Base-by-base conservation (phyloP, 2,888 invertebrate genomes). In the Spodoptera exigua region DNA sequence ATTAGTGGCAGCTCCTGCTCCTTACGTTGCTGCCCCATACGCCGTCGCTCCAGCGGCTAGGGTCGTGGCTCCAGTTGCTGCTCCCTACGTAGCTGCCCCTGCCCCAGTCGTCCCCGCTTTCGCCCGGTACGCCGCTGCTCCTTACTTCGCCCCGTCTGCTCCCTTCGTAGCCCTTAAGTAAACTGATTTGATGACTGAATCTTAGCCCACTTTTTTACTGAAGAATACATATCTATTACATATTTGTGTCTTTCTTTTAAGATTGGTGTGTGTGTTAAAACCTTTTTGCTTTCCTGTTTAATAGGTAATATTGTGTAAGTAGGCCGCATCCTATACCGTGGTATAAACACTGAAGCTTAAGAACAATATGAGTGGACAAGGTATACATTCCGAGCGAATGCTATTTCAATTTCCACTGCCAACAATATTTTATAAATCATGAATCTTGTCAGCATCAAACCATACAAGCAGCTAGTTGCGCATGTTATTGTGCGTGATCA, bases 81-180 rank as follows among this genome's bases (percentile, higher is more conserved):
- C 89, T 2, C 80, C 83, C 0, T 77, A 81, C 37, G 70, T 83
- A 11, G 83, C 87, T 14, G 80, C 85, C 3, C 76, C 82, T 27
- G 78, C 82, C 1, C 72, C 89, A 0, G 60, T 92, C 21, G 84
- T 94, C n/a, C 79, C 82, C 13, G 61, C 80, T 52, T 69, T 62
- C 48, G 79, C 80, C 18, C 79, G 79, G 39, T 82, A 77, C 44
- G 82, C 85, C 11, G 74, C 58, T 7, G 55, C 71, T n/a, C 74
- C 85, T 17, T 88, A 88, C 76, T 82, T 71, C 41, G 87, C 84
- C n/a, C 83, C 87, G 2, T 85, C 92, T 52, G 91, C 91, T 11
- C 90, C 92, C 10, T 49, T 89, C 14, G 70, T 90, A 49, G 89
- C 91, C 61, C 79, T 87, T 54, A 89, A 88, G 78, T 90, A 73